phyloP scores from a whole-genome alignment of 1,140 invertebrate species.

The Gonioctena quinquepunctata region DNA sequence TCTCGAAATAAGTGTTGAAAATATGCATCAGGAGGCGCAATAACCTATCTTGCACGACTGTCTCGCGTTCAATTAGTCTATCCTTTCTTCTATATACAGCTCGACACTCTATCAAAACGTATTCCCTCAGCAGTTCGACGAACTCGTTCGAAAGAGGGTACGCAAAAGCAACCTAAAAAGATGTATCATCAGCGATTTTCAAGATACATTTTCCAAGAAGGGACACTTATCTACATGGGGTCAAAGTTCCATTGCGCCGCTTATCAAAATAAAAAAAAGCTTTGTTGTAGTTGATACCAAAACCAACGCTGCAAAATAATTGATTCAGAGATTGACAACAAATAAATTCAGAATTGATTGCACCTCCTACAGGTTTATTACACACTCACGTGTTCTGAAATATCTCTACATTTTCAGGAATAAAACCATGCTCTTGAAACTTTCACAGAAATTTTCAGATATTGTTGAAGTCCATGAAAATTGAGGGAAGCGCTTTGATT shows the following conservation, averaged over 20 bases:
- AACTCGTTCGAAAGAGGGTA: conserved; percentile 11
- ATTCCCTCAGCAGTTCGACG: neutral
- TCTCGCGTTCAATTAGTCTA: neutral
- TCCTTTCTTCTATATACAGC: conserved; percentile 6
- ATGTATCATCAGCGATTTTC: neutral
- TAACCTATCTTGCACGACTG: neutral
- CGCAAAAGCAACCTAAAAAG: neutral
- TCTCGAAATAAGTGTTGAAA: conserved; percentile 5
- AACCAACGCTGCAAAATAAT: neutral
- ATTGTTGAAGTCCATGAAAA: too few species aligned
- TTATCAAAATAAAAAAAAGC: neutral
- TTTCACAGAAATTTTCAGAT: too few species aligned
- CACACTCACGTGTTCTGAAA: too few species aligned
- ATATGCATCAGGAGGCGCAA: neutral
- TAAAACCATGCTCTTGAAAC: too few species aligned
- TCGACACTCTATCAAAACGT: conserved; percentile 7
- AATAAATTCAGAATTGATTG: neutral
- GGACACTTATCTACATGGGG: neutral
- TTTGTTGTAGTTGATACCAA: neutral
- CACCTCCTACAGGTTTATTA: neutral
- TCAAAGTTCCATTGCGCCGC: too few species aligned
- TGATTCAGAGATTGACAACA: neutral
- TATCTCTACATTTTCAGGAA: too few species aligned
- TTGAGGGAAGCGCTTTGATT: too few species aligned
- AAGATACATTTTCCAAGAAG: neutral